Evolutionary conservation across 1,140 invertebrate genomes (phyloP), one percentile per base, ranked within the genome.

Genomic region (Nymphalis io): DNA sequence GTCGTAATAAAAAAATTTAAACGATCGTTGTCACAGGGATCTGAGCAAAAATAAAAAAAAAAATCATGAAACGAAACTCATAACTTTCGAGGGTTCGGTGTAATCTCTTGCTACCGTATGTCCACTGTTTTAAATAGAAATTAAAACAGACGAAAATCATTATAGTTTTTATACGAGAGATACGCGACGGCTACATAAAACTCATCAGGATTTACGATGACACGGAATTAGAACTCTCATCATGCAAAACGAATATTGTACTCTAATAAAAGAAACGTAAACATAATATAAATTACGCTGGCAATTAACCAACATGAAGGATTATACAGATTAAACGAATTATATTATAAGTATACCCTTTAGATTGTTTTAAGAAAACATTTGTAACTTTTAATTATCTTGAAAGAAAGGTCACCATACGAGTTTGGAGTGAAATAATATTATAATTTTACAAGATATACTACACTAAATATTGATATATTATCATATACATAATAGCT

Each of bases 11-110:
- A 51, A 33, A 51, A 90, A 77, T 58, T 63, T 68, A 77, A 84
- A 87, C 84, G 85, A 82, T 67, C 81, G 61, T 48, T 89, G 88
- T 89, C 88, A 89, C 85, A 88, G 75, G 59, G 53, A 16, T 55
- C 27, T 33, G 27, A 33, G 27, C 60, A 60, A 70, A 78, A 81
- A 75, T 70, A 81, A 81, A 78, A 82, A 76, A 80, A 79, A 73
- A 78, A 75, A 39, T 27, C 12, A 40, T 39, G 21, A 55, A 64
- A 64, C 20, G n/a, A 60, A 72, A 70, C 79, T 73, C 27, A 72
- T 82, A 79, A 79, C 74, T 76, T 51, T 33, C 51, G 61, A 73
- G 62, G 61, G 62, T 58, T 21, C 51, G 40, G 58, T 66, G 18
- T 63, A 60, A 53, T 55, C 59, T 72, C 57, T 57, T 27, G 62